These are phyloP conservation scores for Phainopepla nitens DNA, from an alignment of 2,113 vertebrate species.

Conservation along the genomic window DNA sequence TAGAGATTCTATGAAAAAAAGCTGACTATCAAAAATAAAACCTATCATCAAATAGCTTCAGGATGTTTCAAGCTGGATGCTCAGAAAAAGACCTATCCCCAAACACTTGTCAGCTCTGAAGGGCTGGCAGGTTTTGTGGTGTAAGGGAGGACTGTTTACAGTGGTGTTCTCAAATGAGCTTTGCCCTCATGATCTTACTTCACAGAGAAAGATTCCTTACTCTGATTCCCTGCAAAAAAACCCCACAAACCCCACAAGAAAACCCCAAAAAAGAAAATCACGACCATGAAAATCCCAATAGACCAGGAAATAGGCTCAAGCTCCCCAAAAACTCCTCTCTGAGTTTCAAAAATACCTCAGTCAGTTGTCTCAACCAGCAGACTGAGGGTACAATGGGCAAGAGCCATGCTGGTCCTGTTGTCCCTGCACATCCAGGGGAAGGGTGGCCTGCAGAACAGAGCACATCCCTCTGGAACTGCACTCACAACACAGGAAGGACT, in stretches of 20 bases:
- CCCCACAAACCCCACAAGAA: background rate
- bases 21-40: background rate
- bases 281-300: fast-evolving
- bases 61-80: background rate
- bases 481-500: background rate
- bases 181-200: background rate
- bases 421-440: background rate
- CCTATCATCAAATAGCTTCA: background rate
- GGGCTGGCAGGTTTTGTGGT: background rate
- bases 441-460: background rate
- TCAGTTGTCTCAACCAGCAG: background rate
- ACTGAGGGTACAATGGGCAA: background rate
- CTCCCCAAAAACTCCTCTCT: background rate
- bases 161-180: background rate
- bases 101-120: background rate
- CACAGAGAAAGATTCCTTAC: background rate
- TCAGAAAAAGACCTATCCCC: background rate
- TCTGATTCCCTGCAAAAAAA: background rate
- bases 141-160: background rate
- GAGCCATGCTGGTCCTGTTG: fast-evolving
- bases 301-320: background rate
- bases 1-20: background rate
- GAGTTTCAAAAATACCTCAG: background rate
- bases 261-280: background rate
- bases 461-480: background rate